Evolutionary conservation across 2,797 vertebrate genomes (phyloP).

Genomic region (Scomberomorus guttatus): DNA sequence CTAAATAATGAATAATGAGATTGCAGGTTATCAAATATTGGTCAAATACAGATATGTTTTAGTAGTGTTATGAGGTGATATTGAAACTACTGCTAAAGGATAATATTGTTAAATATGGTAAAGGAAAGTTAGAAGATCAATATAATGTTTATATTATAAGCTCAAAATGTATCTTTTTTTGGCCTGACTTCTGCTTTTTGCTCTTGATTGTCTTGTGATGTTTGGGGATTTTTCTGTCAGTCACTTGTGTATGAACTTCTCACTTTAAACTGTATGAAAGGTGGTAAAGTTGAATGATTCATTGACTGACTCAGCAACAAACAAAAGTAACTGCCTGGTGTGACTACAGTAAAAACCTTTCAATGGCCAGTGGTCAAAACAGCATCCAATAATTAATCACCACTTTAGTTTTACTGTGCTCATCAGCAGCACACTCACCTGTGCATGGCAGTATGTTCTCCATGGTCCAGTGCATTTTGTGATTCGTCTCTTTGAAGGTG

Average conservation of each 20-base stretch:
- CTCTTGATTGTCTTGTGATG: neutral
- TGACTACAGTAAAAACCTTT: conserved; percentile 61
- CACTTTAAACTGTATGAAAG: conserved; percentile 37
- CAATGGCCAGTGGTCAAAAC: conserved; percentile 67
- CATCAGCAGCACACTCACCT: conserved; percentile 76
- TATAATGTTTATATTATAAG: neutral
- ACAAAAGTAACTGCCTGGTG: conserved; percentile 59
- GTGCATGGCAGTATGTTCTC: conserved; percentile 82
- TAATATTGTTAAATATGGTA: neutral
- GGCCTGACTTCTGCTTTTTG: neutral
- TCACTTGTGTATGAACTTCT: conserved; percentile 29
- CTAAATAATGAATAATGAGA: neutral
- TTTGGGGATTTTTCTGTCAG: neutral
- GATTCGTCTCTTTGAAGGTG: conserved; percentile 81
- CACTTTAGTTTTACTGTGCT: conserved; percentile 75
- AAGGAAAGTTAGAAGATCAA: neutral
- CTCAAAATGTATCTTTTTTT: neutral
- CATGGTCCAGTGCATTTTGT: conserved; percentile 83
- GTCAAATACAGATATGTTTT: neutral
- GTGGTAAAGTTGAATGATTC: conserved; percentile 46
- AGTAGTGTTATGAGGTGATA: neutral
- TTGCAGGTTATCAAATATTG: neutral
- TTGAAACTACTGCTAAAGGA: neutral
- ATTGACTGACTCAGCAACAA: conserved; percentile 58
- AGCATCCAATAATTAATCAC: conserved; percentile 75